These are phyloP conservation scores for Campylomormyrus numenius DNA, from an alignment of 2,113 vertebrate genomes.

Conservation along the genomic window DNA sequence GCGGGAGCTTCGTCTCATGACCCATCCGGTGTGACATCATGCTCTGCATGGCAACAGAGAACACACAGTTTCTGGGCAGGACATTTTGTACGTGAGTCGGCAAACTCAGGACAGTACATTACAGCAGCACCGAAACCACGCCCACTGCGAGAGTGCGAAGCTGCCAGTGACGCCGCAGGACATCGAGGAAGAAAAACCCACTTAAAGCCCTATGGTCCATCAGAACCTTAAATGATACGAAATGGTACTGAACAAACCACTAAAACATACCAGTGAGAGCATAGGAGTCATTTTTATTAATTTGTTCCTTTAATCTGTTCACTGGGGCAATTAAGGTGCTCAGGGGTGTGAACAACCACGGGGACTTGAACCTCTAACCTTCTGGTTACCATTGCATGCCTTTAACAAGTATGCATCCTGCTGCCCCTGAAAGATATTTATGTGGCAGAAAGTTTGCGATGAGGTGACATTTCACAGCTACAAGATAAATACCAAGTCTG, in stretches of 20 bases:
- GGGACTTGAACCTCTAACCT: background rate
- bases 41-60: background rate
- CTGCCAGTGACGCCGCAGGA: background rate
- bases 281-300: background rate
- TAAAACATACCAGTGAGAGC: background rate
- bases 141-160: background rate
- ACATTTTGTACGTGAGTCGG: background rate
- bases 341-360: background rate
- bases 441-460: background rate
- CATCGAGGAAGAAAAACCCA: background rate
- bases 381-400: background rate
- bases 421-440: background rate
- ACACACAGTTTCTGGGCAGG: slow-evolving; percentile 4
- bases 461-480: background rate
- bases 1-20: background rate
- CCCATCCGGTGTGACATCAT: background rate
- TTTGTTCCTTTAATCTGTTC: background rate
- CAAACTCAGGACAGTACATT: background rate
- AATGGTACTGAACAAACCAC: background rate
- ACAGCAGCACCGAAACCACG: background rate
- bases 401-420: background rate
- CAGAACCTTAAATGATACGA: background rate
- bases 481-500: background rate
- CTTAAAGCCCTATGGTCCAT: background rate
- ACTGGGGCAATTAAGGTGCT: background rate